phyloP scores from a whole-genome alignment of 2,888 invertebrate genomes.

The Pecten maximus region DNA sequence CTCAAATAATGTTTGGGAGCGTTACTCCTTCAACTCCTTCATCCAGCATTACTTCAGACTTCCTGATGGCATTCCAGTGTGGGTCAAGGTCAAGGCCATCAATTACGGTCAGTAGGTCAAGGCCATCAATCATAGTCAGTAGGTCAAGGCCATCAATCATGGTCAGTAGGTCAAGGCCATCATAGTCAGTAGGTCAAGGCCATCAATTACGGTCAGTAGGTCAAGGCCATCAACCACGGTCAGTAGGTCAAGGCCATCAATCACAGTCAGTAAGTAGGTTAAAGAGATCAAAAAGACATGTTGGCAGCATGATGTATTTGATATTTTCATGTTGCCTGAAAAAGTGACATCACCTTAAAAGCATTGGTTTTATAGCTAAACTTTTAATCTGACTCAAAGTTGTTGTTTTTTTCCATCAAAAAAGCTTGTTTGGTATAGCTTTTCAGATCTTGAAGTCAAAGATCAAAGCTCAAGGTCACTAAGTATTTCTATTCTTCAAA shows the following conservation, averaged over 20 bases:
- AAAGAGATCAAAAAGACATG: neutral
- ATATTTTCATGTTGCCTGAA: too few species aligned
- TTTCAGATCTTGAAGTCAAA: too few species aligned
- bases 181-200: conserved; percentile 68
- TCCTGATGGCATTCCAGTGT: conserved; percentile 70
- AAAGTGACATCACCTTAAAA: too few species aligned
- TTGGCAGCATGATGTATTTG: neutral
- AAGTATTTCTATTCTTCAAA: too few species aligned
- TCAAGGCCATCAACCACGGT: too few species aligned
- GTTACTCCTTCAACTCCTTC: conserved; percentile 44
- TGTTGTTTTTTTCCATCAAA: too few species aligned
- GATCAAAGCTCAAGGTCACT: too few species aligned
- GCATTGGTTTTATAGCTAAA: too few species aligned
- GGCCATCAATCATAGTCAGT: conserved; percentile 69
- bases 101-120: conserved; percentile 72
- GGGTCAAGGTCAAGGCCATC: conserved; percentile 69
- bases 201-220: conserved; percentile 69
- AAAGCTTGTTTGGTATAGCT: too few species aligned
- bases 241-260: conserved; percentile 69
- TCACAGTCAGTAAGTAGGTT: conserved; percentile 68
- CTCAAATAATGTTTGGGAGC: conserved; percentile 55
- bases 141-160: conserved; percentile 68
- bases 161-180: too few species aligned
- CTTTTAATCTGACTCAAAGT: too few species aligned
- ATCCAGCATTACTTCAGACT: conserved; percentile 56